Base-by-base conservation (phyloP, 2,113 vertebrate genomes). In the Sorex araneus region DNA sequence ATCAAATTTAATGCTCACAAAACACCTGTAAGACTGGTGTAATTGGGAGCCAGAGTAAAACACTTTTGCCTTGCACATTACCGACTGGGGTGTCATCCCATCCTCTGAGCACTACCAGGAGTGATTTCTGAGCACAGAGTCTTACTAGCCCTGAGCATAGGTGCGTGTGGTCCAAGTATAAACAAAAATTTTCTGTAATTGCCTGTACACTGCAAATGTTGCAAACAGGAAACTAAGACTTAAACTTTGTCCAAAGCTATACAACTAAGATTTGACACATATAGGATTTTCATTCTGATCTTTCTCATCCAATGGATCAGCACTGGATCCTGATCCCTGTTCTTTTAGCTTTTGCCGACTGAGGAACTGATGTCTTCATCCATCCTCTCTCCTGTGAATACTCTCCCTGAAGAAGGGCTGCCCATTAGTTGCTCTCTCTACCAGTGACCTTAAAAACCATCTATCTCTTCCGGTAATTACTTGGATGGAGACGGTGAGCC, bases 401-500 rank as follows among this genome's bases (percentile, higher is more conserved):
- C 70, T 87, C 47, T 95, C 96, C 92, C 96, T 91, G 66, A 96
- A 95, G 94, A 95, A 89, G 19, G 25, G 27, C 47, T 79, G 64
- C 73, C 94, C 95, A 92, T 95, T 96, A 94, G 92, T 87, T 94
- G 76, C 57, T 86, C 80, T 84, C 87, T 91, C 90, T 77, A 60
- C 87, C 67, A 87, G 47, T 93, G 94, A 94, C 93, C 94, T 95
- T 91, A 84, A 87, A 92, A 96, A 91, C 90, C 92, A 95, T 95
- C 94, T 94, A 94, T 96, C 95, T 96, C 89, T 91, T 91, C 73
- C 69, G 87, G 91, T 94, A 95, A 96, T 97, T 95, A 94, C 94
- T 94, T 90, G 93, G 92, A 96, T 96, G 94, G 89, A 96, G 95
- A 94, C 86, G 92, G 91, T 89, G 94, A 92, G 77, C 96, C 92